Conservation (phyloP, 2,888 invertebrate species). For the Catocala fraxini region DNA sequence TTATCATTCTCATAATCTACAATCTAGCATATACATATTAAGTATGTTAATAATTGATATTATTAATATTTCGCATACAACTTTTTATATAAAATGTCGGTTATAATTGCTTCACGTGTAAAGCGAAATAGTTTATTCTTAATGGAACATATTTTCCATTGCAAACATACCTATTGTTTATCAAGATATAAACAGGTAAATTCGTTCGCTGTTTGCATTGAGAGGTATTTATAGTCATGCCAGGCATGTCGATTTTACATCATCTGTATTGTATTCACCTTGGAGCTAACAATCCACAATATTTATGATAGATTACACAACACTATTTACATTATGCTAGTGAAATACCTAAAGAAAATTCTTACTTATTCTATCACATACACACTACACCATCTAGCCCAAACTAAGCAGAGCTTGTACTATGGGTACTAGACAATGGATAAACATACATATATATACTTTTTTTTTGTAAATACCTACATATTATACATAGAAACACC, state of each 20-base stretch:
- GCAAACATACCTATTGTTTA: slow-evolving; percentile 30
- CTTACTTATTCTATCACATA: no score
- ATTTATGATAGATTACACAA: slow-evolving; percentile 68
- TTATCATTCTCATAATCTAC: slow-evolving; percentile 18
- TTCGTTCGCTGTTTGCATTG: slow-evolving; percentile 52
- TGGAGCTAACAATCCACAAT: slow-evolving; percentile 62
- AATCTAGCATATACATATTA: slow-evolving; percentile 13
- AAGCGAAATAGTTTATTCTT: slow-evolving; percentile 28
- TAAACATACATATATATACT: no score
- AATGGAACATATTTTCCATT: slow-evolving; percentile 30
- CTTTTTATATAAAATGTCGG: neutral
- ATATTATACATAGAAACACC: no score
- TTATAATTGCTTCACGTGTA: slow-evolving; percentile 20
- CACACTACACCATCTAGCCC: no score
- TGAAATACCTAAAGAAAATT: neutral
- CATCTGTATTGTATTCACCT: slow-evolving; percentile 70
- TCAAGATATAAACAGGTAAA: slow-evolving; percentile 44
- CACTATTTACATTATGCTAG: slow-evolving; percentile 62
- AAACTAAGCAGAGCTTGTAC: no score
- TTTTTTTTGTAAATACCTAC: no score
- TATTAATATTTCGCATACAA: no score
- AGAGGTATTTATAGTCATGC: slow-evolving; percentile 51
- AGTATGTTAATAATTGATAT: no score
- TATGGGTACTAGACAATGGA: no score
- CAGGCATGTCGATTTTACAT: slow-evolving; percentile 59